A percentile compares a stretch with the other conserved stretches of the same genome.
phyloP scores from a whole-genome alignment of 2,797 vertebrate species.

The Australoheros facetus region DNA sequence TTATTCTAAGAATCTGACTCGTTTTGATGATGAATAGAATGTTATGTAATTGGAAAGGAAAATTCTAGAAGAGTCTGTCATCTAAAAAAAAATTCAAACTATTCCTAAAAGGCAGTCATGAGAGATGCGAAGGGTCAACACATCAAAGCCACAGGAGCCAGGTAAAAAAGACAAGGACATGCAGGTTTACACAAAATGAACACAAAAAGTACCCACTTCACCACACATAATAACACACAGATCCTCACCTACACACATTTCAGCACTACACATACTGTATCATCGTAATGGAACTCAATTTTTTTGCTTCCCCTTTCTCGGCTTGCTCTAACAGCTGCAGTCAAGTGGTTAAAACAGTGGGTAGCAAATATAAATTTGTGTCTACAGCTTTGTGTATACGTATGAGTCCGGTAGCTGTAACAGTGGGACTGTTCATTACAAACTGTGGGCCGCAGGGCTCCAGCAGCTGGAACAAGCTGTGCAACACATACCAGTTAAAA shows the following conservation, averaged over 20 bases:
- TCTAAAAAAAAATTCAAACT: background rate
- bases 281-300: slow-evolving; percentile 35
- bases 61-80: background rate
- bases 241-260: background rate
- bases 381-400: background rate
- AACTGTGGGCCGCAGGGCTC: slow-evolving; percentile 34
- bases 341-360: slow-evolving; percentile 42
- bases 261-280: background rate
- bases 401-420: slow-evolving; percentile 22
- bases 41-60: background rate
- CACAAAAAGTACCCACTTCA: background rate
- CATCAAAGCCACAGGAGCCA: background rate
- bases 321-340: slow-evolving; percentile 29
- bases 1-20: background rate
- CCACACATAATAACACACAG: background rate
- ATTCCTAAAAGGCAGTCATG: background rate
- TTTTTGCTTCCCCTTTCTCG: slow-evolving; percentile 18
- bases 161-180: background rate
- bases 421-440: slow-evolving; percentile 37
- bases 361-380: slow-evolving; percentile 20
- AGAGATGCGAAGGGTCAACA: background rate
- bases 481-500: slow-evolving; percentile 23
- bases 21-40: background rate
- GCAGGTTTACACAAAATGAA: background rate
- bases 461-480: slow-evolving; percentile 45